Conservation (phyloP, 2,888 invertebrate species). For the Sussaba pulchella region DNA sequence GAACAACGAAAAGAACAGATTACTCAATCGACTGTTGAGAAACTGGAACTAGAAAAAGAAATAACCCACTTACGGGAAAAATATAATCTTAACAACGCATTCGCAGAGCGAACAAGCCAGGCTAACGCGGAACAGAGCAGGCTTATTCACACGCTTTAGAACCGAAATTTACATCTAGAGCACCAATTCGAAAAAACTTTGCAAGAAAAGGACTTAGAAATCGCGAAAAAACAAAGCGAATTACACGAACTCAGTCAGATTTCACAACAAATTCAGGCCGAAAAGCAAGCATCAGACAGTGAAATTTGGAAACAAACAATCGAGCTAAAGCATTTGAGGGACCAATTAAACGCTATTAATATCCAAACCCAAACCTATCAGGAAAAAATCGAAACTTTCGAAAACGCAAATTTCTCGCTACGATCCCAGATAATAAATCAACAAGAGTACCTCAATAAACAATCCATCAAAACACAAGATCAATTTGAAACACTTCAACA, state of each 20-base stretch:
- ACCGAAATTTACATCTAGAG: slow-evolving; percentile 37
- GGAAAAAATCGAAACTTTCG: slow-evolving; percentile 18
- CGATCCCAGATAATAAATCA: too few relatives aligned
- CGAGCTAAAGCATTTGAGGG: slow-evolving; percentile 21
- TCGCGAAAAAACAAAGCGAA: slow-evolving; percentile 26
- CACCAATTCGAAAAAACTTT: neutral
- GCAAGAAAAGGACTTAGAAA: slow-evolving; percentile 30
- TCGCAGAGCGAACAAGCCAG: slow-evolving; percentile 15
- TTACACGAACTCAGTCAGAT: slow-evolving; percentile 10
- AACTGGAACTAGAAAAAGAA: slow-evolving; percentile 34
- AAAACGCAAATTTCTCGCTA: slow-evolving; percentile 27
- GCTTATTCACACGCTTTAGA: slow-evolving; percentile 25
- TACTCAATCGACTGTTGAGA: slow-evolving; percentile 3
- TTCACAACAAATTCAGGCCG: slow-evolving; percentile 19
- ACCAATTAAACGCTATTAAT: slow-evolving; percentile 19
- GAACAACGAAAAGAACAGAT: slow-evolving; percentile 14
- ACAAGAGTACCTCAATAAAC: slow-evolving; percentile 30
- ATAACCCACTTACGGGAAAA: neutral
- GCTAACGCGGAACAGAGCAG: slow-evolving; percentile 17
- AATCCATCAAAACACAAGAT: slow-evolving; percentile 40
- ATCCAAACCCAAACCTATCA: neutral
- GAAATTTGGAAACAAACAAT: slow-evolving; percentile 31
- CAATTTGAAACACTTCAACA: slow-evolving; percentile 26
- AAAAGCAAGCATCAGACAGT: too few relatives aligned
- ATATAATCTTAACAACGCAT: slow-evolving; percentile 1